Base-by-base conservation (phyloP, 2,113 vertebrate genomes). In the Leucoraja erinaceus region DNA sequence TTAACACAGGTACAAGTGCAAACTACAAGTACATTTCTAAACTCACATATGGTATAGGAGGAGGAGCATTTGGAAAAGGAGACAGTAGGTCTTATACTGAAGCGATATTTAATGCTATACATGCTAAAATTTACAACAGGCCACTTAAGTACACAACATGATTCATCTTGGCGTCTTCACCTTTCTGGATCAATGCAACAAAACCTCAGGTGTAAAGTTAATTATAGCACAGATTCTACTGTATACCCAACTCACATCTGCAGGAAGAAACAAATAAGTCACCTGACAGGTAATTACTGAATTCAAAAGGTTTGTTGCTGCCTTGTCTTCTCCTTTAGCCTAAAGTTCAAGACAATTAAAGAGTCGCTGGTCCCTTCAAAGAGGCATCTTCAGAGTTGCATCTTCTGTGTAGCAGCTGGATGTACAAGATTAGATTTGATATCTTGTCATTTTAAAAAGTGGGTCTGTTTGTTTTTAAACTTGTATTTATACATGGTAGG, bases 281-380 rank as follows among this genome's bases (percentile, higher is more conserved):
- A 96, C 96, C 96, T 96, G 96, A 97, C 97, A 96, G 96, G 97
- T 96, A 96, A 96, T 97, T 96, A 97, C 79, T 83, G 61, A 66
- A 81, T 63, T 93, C 93, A 93, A 68, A 92, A 79, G 61, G 47
- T 79, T 28, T 68, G 92, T 72, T 20, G 18, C 61, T 72, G 88
- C 88, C 88, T 91, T 91, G 88, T 91, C 66, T 70, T 91, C 61
- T 90, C 22, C 63, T 91, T 90, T 22, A 72, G 20, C n/a, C 33
- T 72, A 91, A 91, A 91, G 88, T 91, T 91, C 88, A 91, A 91
- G 88, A 91, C 88, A 91, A 91, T 72, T 38, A 38, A 90, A 90
- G 33, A 70, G 66, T 72, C 47, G 88, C 88, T 91, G 88, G 88
- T 91, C 66, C 88, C 88, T 91, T 91, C 22, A 72, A 70, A 91